Conservation (phyloP, 2,797 vertebrate species). For the Pseudomugil tenellus region DNA sequence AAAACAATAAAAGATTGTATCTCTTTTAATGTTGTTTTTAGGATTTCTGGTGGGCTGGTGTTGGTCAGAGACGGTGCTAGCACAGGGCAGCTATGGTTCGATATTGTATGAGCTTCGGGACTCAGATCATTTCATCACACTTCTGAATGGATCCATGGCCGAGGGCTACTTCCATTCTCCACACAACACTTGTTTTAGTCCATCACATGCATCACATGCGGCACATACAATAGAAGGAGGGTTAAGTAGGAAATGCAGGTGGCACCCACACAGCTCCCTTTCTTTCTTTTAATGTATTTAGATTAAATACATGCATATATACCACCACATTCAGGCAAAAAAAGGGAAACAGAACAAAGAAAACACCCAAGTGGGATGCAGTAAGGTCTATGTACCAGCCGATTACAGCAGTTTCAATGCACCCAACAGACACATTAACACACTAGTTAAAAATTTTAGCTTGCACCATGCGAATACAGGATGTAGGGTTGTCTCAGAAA, state of each 20-base stretch:
- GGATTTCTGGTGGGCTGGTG: neutral
- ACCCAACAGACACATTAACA: too few species aligned
- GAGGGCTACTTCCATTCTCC: neutral
- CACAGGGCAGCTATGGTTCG: neutral
- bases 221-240: neutral
- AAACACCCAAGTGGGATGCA: too few species aligned
- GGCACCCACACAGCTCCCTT: neutral
- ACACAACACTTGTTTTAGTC: neutral
- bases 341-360: neutral
- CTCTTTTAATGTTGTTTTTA: neutral
- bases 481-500: too few species aligned
- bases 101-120: too few species aligned
- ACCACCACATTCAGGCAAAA: neutral
- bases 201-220: neutral
- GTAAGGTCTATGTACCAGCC: too few species aligned
- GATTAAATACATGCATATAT: neutral
- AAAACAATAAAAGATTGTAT: neutral
- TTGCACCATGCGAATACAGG: neutral
- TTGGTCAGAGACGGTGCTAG: neutral
- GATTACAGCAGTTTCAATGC: too few species aligned
- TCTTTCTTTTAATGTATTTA: neutral
- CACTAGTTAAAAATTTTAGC: too few species aligned
- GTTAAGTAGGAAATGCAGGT: neutral
- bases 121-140: neutral
- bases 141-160: neutral